Evolutionary conservation across 1,140 invertebrate genomes (phyloP).

Genomic region (Episyrphus balteatus): DNA sequence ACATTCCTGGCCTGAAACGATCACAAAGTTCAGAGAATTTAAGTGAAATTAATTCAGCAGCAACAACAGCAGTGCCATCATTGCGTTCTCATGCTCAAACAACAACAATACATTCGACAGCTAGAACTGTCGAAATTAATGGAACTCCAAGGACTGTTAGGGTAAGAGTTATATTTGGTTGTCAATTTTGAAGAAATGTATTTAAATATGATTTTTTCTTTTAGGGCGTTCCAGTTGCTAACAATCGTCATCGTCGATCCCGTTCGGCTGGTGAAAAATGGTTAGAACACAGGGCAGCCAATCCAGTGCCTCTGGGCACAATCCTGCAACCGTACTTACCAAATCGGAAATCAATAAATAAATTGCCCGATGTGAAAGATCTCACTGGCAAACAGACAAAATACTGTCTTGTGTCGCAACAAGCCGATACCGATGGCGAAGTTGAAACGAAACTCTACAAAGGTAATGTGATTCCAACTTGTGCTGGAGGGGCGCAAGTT

Average conservation of each 20-base stretch:
- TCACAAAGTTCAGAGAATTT: constrained; percentile 29
- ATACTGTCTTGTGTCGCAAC: constrained; percentile 85
- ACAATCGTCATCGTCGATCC: constrained; percentile 63
- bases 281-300: constrained; percentile 79
- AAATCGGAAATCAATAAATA: constrained; percentile 72
- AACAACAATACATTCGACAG: too few relatives aligned
- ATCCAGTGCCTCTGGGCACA: constrained; percentile 64
- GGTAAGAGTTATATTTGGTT: constrained; percentile 15
- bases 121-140: constrained; percentile 20
- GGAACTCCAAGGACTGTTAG: constrained; percentile 20
- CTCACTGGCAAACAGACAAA: constrained; percentile 67
- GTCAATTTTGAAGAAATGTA: not conserved
- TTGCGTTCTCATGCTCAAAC: constrained; percentile 15
- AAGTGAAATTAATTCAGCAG: constrained; percentile 9
- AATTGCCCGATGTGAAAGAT: constrained; percentile 59
- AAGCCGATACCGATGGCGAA: constrained; percentile 81
- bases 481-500: constrained; percentile 86
- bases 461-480: constrained; percentile 85
- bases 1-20: constrained; percentile 21
- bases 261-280: constrained; percentile 69
- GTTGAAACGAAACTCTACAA: constrained; percentile 89
- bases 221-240: constrained; percentile 51
- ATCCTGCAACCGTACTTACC: constrained; percentile 76
- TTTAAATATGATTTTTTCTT: constrained; percentile 2
- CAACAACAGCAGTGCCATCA: constrained; percentile 9